Evolutionary conservation across 2,888 invertebrate genomes (phyloP).

Genomic region (Lypha dubia): DNA sequence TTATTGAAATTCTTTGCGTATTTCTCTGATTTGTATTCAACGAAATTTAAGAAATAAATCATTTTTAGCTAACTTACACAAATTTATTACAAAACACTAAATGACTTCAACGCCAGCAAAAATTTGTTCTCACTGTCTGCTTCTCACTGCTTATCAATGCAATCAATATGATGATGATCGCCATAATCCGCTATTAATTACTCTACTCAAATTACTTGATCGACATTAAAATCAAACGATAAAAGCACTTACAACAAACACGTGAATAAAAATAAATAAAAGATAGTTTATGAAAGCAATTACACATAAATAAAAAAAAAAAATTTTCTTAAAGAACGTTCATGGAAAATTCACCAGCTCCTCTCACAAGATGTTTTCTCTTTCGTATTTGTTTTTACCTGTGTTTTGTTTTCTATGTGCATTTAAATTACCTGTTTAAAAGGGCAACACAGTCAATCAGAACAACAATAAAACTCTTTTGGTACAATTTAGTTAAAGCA

Average conservation of each 20-base stretch:
- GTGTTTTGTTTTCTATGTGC: not conserved
- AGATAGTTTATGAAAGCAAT: slow-evolving; percentile 26
- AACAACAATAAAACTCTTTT: slow-evolving; percentile 34
- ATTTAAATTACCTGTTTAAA: slow-evolving; percentile 36
- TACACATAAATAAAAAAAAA: slow-evolving; percentile 19
- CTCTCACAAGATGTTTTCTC: not conserved
- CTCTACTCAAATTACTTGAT: slow-evolving; percentile 9
- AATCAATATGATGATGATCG: slow-evolving; percentile 23
- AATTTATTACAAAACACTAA: not conserved
- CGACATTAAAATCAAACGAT: slow-evolving; percentile 4
- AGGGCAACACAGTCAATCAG: slow-evolving; percentile 9
- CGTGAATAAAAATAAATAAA: not conserved
- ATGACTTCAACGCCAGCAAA: not conserved
- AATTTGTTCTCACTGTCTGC: not conserved
- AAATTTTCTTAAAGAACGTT: not conserved
- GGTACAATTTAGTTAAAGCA: not conserved
- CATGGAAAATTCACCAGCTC: not conserved
- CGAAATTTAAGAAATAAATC: too few relatives aligned
- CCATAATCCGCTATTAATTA: slow-evolving; percentile 17
- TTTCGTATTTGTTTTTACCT: not conserved
- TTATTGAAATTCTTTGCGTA: too few relatives aligned
- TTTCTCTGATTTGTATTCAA: too few relatives aligned
- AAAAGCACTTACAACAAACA: slow-evolving; percentile 6
- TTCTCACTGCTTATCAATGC: not conserved
- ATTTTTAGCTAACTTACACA: not conserved